These are phyloP conservation scores for Labroides dimidiatus DNA, from an alignment of 2,797 vertebrate genomes.

Conservation along the genomic window DNA sequence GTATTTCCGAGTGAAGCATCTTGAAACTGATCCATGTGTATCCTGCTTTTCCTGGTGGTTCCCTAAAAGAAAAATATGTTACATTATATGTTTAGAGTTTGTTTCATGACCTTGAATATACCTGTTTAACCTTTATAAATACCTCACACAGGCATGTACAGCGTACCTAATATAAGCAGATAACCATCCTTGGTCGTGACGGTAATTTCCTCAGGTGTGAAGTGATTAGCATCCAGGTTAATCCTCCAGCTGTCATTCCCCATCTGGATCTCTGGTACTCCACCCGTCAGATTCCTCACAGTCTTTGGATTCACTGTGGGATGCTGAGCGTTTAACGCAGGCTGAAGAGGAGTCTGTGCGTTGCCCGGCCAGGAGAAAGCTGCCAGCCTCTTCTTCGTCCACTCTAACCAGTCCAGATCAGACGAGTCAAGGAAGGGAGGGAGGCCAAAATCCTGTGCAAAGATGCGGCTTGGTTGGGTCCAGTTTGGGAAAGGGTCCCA, in stretches of 20 bases:
- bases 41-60: slow-evolving; percentile 80
- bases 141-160: neutral
- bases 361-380: slow-evolving; percentile 70
- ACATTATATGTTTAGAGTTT: neutral
- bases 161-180: slow-evolving; percentile 81
- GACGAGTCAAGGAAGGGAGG: slow-evolving; percentile 76
- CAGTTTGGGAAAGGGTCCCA: slow-evolving; percentile 81
- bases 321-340: slow-evolving; percentile 43
- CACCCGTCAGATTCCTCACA: slow-evolving; percentile 46
- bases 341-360: slow-evolving; percentile 58
- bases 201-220: slow-evolving; percentile 78
- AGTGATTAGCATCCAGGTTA: slow-evolving; percentile 79
- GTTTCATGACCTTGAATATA: neutral
- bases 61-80: slow-evolving; percentile 58
- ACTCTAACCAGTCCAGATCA: slow-evolving; percentile 80
- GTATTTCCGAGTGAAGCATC: slow-evolving; percentile 82
- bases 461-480: slow-evolving; percentile 74
- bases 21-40: slow-evolving; percentile 74
- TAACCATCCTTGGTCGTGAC: slow-evolving; percentile 79
- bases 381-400: slow-evolving; percentile 75
- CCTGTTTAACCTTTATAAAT: neutral
- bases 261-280: slow-evolving; percentile 73
- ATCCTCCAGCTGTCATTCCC: slow-evolving; percentile 79
- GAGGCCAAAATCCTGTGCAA: slow-evolving; percentile 77
- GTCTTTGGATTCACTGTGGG: slow-evolving; percentile 20